phyloP scores from a whole-genome alignment of 2,888 invertebrate genomes.

The Coelinius sp. region DNA sequence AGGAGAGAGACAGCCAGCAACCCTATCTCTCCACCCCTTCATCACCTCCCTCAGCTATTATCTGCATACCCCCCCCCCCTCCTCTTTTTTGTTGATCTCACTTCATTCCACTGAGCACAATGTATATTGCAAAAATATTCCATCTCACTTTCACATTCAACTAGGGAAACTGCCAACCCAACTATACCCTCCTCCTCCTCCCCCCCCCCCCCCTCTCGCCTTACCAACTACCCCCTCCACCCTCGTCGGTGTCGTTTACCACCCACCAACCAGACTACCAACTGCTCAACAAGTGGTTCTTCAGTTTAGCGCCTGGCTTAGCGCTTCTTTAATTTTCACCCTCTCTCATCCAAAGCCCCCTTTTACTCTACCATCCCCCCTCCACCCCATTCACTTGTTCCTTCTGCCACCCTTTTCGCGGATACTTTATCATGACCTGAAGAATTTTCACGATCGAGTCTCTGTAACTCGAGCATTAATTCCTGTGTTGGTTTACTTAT shows the following conservation, averaged over 20 bases:
- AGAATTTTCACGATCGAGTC: background rate
- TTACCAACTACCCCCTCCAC: slow-evolving; percentile 38
- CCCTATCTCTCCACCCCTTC: slow-evolving; percentile 68
- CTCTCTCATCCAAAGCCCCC: slow-evolving; percentile 41
- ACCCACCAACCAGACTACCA: slow-evolving; percentile 44
- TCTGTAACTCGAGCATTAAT: background rate
- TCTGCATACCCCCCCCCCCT: slow-evolving; percentile 2
- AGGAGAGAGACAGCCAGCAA: slow-evolving; percentile 36
- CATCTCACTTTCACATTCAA: slow-evolving; percentile 36
- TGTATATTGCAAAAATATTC: slow-evolving; percentile 13
- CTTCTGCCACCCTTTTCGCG: background rate
- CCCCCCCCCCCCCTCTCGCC: slow-evolving; percentile 32
- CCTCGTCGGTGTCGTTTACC: slow-evolving; percentile 39
- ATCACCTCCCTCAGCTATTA: slow-evolving; percentile 51
- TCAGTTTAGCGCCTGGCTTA: slow-evolving; percentile 69
- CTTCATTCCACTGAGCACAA: slow-evolving; percentile 37
- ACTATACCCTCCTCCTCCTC: slow-evolving; percentile 46
- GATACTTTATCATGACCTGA: background rate
- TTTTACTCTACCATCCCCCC: no score
- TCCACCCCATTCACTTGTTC: background rate
- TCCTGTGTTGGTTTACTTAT: no score
- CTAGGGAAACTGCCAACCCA: slow-evolving; percentile 44
- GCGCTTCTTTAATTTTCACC: slow-evolving; percentile 69
- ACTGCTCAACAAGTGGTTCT: slow-evolving; percentile 70
- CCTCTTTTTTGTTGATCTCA: slow-evolving; percentile 35